Conservation (phyloP, 1,140 invertebrate species). For the Zaprionus africanus region DNA sequence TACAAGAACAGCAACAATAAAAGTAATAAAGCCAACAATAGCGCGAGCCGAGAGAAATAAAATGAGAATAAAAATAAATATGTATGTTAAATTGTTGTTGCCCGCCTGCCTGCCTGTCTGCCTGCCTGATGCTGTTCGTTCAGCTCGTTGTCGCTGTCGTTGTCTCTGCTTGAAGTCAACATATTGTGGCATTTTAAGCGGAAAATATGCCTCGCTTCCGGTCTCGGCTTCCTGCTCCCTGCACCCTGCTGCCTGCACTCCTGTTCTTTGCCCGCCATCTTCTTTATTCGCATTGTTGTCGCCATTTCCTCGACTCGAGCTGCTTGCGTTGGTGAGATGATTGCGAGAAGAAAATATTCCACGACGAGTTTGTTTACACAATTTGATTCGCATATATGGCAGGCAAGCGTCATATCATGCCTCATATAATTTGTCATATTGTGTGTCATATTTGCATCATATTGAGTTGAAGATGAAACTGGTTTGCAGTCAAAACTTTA, state of each 20-base stretch:
- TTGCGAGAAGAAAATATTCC: no score
- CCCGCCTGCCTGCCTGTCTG: conserved; percentile 22
- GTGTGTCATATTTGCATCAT: no score
- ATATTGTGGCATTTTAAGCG: conserved; percentile 77
- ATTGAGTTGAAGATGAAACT: no score
- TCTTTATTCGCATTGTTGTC: conserved; percentile 7
- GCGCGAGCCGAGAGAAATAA: conserved; percentile 51
- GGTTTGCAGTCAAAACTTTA: no score
- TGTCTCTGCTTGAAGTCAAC: conserved; percentile 51
- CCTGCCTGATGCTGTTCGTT: conserved; percentile 8
- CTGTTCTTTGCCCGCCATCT: background rate
- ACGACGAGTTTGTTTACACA: background rate
- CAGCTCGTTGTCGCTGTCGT: conserved; percentile 5
- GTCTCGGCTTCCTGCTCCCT: conserved; percentile 22
- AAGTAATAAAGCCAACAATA: conserved; percentile 49
- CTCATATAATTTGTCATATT: background rate
- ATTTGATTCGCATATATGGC: background rate
- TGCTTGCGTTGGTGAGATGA: background rate
- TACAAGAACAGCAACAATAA: conserved; percentile 27
- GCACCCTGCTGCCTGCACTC: background rate
- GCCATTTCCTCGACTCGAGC: background rate
- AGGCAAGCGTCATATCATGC: background rate
- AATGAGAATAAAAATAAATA: conserved; percentile 66
- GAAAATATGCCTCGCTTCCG: conserved; percentile 76
- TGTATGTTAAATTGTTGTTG: conserved; percentile 28